Base-by-base conservation (phyloP, 35 echinoderm and acorn worm genomes). In the Apostichopus parvimensis region DNA sequence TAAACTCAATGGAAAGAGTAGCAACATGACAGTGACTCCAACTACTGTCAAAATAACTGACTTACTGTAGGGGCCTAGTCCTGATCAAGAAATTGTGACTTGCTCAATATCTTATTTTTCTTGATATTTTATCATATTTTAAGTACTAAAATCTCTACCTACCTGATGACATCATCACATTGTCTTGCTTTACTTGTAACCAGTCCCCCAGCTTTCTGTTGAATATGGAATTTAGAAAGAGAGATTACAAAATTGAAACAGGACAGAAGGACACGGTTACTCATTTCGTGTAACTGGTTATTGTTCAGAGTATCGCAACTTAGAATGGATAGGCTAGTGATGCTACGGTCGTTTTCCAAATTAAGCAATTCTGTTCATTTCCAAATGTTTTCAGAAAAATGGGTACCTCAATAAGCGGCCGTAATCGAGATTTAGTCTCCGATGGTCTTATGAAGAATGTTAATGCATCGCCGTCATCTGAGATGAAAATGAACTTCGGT, bases 141-240 rank as follows among this genome's bases (percentile, higher is more conserved):
- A 45, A 45, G 34, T 45, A 45, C 34, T 45, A 45, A 45, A 45
- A 45, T 45, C 3, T 45, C 18, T 68, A 18, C 88, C 22, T 90
- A 90, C 88, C 71, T 90, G 70, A 90, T 90, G 17, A 77, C 88
- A 73, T 90, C 53, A 23, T 90, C 88, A 34, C 68, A 25, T 22
- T 13, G 65, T 18, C 25, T 54, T 28, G 71, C 8, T 77, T 66
- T 90, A 72, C 88, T 90, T 45, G 88, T 90, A 25, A 90, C 88
- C 60, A 73, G n/a, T 77, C 88, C 88, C 28, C 88, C 88, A 26
- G 60, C 65, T 45, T 54, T 90, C 88, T 90, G 70, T n/a, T 15
- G 77, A 80, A 92, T 18, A 68, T 0, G 8, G 64, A 68, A 68
- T 68, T 68, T 68, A 0, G 9, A 68, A 68, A 68, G 64, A 45